Base-by-base conservation (phyloP, 2,888 invertebrate species). In the Ypsolopha scabrella region DNA sequence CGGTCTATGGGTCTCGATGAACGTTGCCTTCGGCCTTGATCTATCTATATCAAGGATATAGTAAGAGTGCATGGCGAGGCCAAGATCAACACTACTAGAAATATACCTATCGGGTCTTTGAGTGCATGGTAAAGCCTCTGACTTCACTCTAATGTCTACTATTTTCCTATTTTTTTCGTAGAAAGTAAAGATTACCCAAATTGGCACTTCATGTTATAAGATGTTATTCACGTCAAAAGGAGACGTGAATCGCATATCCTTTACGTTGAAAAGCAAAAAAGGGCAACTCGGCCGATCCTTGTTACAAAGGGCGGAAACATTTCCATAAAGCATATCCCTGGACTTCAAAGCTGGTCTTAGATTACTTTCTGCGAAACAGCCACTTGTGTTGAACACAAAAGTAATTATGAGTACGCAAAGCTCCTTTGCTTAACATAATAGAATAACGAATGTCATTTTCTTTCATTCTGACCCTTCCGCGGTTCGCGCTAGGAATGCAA, bases 381-480 rank as follows among this genome's bases (percentile, higher is more conserved):
- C 59, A 43, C 45, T 47, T 60, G 60, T 60, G 61, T 61, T 63
- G 63, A 60, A 62, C 65, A 67, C 71, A 74, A 77, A 82, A 80
- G 75, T 80, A 85, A 82, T 83, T 82, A 81, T 71, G 63, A 65
- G 60, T 60, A 63, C 64, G 67, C 68, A 67, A 68, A 70, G 64
- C 75, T 78, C 72, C 75, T 78, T 80, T 78, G 75, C 75, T 72
- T 68, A 68, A 68, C 74, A 74, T 83, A 85, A 83, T 82, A 82
- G 79, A 85, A 85, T 86, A 85, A 85, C 78, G 76, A 81, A 85
- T 86, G 83, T 82, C 85, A 82, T 85, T 86, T 85, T 85, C 85
- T 85, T 83, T 82, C 70, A 63, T 68, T 69, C 75, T 79, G 83
- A 85, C 83, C 86, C 85, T 85, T 81, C 75, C 80, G 83, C 71